Evolutionary conservation across 2,797 vertebrate genomes (phyloP), one percentile per base, ranked within the genome.

Genomic region (Triplophysa bombifrons): DNA sequence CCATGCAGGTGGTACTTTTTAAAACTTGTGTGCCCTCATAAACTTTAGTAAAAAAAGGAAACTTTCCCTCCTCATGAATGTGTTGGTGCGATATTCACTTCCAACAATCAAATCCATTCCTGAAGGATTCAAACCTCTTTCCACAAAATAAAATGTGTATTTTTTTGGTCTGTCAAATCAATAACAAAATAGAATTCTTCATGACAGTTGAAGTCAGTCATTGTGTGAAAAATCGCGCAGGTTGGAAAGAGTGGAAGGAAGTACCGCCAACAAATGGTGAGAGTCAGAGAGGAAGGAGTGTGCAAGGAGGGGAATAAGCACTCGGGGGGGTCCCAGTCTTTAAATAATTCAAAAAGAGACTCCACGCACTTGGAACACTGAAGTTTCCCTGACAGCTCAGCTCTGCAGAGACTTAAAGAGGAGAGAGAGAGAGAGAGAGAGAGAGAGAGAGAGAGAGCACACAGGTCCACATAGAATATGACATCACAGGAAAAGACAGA

Each of bases 271-370:
- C 80, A 77, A 48, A 84, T 72, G 74, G 27, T 30, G 27, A 4
- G 83, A 83, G 80, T 83, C 34, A 25, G 17, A 60, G 48, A 61
- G 1, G 78, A 82, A 81, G 78, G 76, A 86, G 50, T 27, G 13
- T 25, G 58, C 27, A 19, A 30, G 8, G 85, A 82, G 83, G 86
- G 86, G 89, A 89, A 90, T 85, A 84, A 91, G 90, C 90, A 91
- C 90, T 92, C 38, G 89, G 89, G 91, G 92, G 92, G 91, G 91
- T 93, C 91, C 91, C 91, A 92, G 89, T 86, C 88, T 90, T 90
- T 94, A 89, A 94, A 94, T 93, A 92, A 94, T 93, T 94, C 87
- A 94, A 81, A 74, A 84, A 87, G 86, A 90, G 91, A 92, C 89
- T 93, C 86, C 71, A 84, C 90, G 90, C 89, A 92, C 90, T 92